Base-by-base conservation (phyloP, 2,797 vertebrate species). In the Syngnathus rostellatus region DNA sequence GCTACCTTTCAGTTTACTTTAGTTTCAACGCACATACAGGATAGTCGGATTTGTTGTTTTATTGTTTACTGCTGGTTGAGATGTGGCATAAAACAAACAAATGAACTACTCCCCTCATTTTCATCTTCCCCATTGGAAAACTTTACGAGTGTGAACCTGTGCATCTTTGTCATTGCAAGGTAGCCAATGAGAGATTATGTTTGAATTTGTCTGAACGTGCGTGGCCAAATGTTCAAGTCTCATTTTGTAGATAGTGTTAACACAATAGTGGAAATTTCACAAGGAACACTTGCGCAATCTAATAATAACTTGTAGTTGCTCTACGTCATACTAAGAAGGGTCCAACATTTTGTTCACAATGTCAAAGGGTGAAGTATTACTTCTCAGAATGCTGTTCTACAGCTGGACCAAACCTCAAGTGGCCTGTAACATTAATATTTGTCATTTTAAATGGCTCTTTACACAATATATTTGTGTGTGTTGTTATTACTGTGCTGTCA, bases 131-230 rank as follows among this genome's bases (percentile, higher is more conserved):
- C 48, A 72, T 71, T 69, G 73, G 63, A 57, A 57, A 25, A 57
- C 17, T 63, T 81, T 75, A 67, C 67, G 4, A 67, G 31, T 58
- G 16, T 74, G 25, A 61, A 14, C 40, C 23, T 14, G 39, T 43
- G 57, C 6, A 5, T 73, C 53, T 66, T 68, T 81, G 69, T 79
- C 69, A 70, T 64, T 71, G 58, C 72, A 23, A 66, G 58, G 62
- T 48, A 62, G 14, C 57, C 62, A 63, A 2, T 48, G 11, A 7
- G 9, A 41, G 4, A 9, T 2, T 70, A 9, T 75, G 25, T 73
- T 55, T 73, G 14, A 16, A 23, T 60, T 31, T 54, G 38, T 69
- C n/a, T 66, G 14, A 63, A 46, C 63, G 14, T 69, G 21, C 59
- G 40, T 65, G 62, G 50, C 48, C 48, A 50, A 3, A 16, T 50